Evolutionary conservation across 2,113 vertebrate species (phyloP), one percentile per base, ranked within the genome.

Genomic region (Myanophis thanlyinensis): DNA sequence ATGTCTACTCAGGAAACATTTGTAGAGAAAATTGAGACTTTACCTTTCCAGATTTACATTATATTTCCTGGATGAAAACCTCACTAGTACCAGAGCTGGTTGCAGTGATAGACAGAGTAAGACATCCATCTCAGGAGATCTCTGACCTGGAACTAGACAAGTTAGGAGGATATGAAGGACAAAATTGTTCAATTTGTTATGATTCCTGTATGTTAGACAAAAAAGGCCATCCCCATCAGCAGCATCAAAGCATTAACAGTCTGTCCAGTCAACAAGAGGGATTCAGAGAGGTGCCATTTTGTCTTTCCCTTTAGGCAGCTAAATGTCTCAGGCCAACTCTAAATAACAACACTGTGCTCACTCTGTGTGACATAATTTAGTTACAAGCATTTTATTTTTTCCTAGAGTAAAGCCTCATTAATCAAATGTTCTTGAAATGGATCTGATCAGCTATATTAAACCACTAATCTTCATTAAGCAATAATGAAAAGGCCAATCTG

Each of bases 341-440:
- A 80, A 40, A 80, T 20, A 44, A 80, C 6, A 80, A 35, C 73
- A 80, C 18, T 89, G 20, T 30, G 6, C 56, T 89, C 49, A 47
- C 90, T 87, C 67, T 90, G 94, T 90, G 49, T 90, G 87, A 62
- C 87, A 12, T 30, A 54, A 46, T 94, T 92, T 95, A 93, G 95
- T 92, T 94, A 91, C 0, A 0, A 94, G 93, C 92, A 95, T 93
- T 52, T 95, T 95, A 95, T 94, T 93, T 94, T 88, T 86, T 92
- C 93, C 95, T 92, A 87, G 93, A 95, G 93, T 92, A 90, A n/a
- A 92, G 89, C 27, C 52, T 95, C 94, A 90, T 96, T 96, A 95
- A 96, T 97, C 96, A 96, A 90, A 93, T 80, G 92, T 85, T 94
- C 95, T 94, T 93, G 90, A 96, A 95, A 94, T 30, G 8, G 87